These are phyloP conservation scores for Pogonomyrmex barbatus DNA, from an alignment of 1,140 invertebrate genomes.

Conservation along the genomic window DNA sequence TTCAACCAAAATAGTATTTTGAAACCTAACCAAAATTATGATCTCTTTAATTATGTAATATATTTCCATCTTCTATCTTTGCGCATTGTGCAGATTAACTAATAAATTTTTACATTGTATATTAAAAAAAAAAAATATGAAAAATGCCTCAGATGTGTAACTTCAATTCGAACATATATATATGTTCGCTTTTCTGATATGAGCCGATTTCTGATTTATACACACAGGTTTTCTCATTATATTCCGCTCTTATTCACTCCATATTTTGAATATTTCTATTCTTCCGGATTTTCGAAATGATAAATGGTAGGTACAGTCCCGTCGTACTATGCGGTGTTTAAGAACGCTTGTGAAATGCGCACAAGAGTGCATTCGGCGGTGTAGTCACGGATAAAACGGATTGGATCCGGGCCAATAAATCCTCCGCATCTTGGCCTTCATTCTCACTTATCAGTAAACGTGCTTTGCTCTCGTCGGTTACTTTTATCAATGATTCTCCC, in stretches of 20 bases:
- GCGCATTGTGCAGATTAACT: neutral
- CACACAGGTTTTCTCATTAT: too few species aligned
- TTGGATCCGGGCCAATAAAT: constrained; percentile 79
- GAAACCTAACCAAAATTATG: too few species aligned
- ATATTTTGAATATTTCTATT: neutral
- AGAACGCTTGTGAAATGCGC: constrained; percentile 18
- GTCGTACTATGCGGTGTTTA: neutral
- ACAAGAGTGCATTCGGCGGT: constrained; percentile 35
- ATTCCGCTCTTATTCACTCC: neutral
- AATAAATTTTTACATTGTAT: neutral
- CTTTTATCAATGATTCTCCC: constrained; percentile 38
- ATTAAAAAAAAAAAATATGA: neutral
- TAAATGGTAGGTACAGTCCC: neutral
- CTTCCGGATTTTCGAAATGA: constrained; percentile 21
- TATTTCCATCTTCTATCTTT: neutral
- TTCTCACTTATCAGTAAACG: constrained; percentile 69
- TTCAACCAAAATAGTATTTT: too few species aligned
- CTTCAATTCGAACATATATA: neutral
- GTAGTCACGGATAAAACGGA: constrained; percentile 39
- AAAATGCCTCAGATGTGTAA: neutral
- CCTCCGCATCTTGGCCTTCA: constrained; percentile 64
- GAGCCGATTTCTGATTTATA: too few species aligned
- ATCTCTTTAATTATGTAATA: neutral
- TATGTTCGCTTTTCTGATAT: neutral
- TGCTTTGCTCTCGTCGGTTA: constrained; percentile 16